Percentiles rank a stretch among this genome's conserved stretches.
phyloP scores from a whole-genome alignment of 1,140 invertebrate genomes.

The Hylaeus volcanicus region DNA sequence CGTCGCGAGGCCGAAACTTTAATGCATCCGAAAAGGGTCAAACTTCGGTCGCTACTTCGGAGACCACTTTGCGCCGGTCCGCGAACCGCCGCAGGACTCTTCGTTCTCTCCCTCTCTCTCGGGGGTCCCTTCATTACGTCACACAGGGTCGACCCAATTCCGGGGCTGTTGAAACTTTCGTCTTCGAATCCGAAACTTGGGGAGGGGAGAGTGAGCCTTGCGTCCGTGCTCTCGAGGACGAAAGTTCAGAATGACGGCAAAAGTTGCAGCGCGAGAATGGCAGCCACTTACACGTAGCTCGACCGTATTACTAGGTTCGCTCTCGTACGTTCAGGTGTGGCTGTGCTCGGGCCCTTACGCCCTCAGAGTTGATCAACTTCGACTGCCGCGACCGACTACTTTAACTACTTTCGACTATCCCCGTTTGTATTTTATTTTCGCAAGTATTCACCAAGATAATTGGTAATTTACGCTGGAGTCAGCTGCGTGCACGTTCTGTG shows the following conservation, averaged over 20 bases:
- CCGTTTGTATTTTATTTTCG: background rate
- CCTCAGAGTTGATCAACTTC: background rate
- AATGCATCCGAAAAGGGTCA: slow-evolving; percentile 67
- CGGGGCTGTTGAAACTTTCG: slow-evolving; percentile 42
- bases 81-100: slow-evolving; percentile 35
- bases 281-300: slow-evolving; percentile 35
- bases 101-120: background rate
- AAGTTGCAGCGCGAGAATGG: slow-evolving; percentile 51
- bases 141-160: slow-evolving; percentile 59
- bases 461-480: no score
- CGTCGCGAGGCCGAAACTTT: slow-evolving; percentile 52
- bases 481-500: no score
- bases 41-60: slow-evolving; percentile 61
- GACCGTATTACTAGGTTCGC: slow-evolving; percentile 2
- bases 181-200: slow-evolving; percentile 59
- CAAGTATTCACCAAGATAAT: no score
- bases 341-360: background rate
- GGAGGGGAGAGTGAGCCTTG: no score
- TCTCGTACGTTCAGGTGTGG: background rate
- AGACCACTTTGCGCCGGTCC: slow-evolving; percentile 51
- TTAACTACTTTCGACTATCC: background rate
- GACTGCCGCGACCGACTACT: background rate
- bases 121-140: slow-evolving; percentile 58
- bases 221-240: slow-evolving; percentile 21
- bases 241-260: slow-evolving; percentile 45